Percentiles rank a stretch among this genome's conserved stretches.
Evolutionary conservation across 1,140 invertebrate genomes (phyloP).

Genomic region (Drosophila elegans): DNA sequence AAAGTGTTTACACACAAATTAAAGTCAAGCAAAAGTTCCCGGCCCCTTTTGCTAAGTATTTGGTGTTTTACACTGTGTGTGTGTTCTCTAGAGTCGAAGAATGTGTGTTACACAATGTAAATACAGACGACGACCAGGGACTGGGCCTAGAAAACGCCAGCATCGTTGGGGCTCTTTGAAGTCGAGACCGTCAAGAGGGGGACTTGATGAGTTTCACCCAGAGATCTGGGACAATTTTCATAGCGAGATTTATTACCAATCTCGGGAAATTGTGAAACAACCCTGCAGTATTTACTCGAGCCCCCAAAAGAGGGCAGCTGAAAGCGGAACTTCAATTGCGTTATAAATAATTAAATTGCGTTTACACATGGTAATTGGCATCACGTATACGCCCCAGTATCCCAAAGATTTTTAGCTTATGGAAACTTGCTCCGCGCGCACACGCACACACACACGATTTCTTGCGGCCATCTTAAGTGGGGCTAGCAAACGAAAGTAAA

Average conservation of each 20-base stretch:
- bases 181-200: constrained; percentile 32
- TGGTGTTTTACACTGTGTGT: constrained; percentile 38
- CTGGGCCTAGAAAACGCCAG: constrained; percentile 36
- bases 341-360: constrained; percentile 71
- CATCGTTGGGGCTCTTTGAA: constrained; percentile 34
- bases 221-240: constrained; percentile 31
- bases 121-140: constrained; percentile 55
- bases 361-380: constrained; percentile 67
- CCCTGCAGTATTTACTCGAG: constrained; percentile 33
- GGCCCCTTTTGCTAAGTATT: constrained; percentile 11
- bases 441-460: neutral
- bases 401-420: constrained; percentile 25
- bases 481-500: neutral
- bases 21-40: constrained; percentile 68
- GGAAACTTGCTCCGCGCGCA: constrained; percentile 3
- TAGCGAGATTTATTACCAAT: constrained; percentile 32
- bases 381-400: constrained; percentile 3
- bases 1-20: constrained; percentile 82
- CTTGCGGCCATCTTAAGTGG: neutral
- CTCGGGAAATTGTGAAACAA: constrained; percentile 25
- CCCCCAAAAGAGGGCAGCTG: constrained; percentile 7
- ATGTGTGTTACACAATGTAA: constrained; percentile 67
- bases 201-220: constrained; percentile 31
- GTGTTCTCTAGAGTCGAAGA: constrained; percentile 20
- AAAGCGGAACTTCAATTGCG: constrained; percentile 66